Evolutionary conservation across 2,888 invertebrate genomes (phyloP), one percentile per base, ranked within the genome.

Genomic region (Mesorhabditis spiculigera): DNA sequence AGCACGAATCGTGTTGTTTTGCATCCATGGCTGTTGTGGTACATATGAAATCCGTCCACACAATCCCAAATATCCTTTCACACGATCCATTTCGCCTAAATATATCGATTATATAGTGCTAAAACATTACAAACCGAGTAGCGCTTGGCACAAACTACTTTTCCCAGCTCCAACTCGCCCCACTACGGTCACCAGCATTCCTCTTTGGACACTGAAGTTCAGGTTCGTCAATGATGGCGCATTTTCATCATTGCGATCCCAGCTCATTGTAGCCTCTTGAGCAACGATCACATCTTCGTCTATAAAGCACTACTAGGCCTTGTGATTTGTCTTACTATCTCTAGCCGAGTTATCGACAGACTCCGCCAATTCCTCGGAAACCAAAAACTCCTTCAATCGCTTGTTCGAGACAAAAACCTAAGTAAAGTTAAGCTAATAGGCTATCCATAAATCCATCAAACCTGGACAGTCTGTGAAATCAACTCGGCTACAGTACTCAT

Each of bases 21-120:
- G 97, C 73, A 97, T 97, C 97, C 97, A 98, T 0, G 97, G 95
- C 88, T 94, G 94, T 85, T 95, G 95, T 0, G 95, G 91, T 4
- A 95, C 94, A 87, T 94, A 95, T 0, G 94, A 94, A 8, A 90
- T 86, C 4, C 88, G 86, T 43, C 91, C 90, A n/a, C 75, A 71
- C 63, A 81, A 74, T 5, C 78, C 77, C 13, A 85, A 73, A 13
- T 70, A 71, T 45, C 85, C 85, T 6, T 73, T 66, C 0, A 80
- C 66, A 44, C 77, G 76, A 50, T 82, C 82, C 85, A 85, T 94
- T 89, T 96, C 95, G 13, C 82, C 82, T 82, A 65, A n/a, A 80
- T 28, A 28, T 28, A 28, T 28, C 28, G 28, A 28, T 43, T 44
- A 16, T 45, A 45, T 8, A 44, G 45, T n/a, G 8, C 44, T 45